A percentile compares a stretch with the other conserved stretches of the same genome.
Evolutionary conservation across 2,113 vertebrate genomes (phyloP).

Genomic region (Pterocles orientalis): DNA sequence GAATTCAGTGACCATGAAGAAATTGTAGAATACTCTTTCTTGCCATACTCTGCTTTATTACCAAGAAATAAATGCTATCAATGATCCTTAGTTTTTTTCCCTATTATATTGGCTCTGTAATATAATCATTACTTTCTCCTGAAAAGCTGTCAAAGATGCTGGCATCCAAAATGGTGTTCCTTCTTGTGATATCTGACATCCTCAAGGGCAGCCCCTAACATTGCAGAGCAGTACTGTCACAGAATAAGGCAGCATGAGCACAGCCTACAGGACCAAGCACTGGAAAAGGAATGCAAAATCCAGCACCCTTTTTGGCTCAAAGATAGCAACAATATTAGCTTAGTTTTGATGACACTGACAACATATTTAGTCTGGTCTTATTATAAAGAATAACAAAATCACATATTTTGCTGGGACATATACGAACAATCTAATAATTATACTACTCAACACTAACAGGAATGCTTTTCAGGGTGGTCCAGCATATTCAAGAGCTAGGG

Average conservation of each 20-base stretch:
- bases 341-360: constrained; percentile 41
- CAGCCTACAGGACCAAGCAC: background rate
- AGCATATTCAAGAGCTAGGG: constrained; percentile 9
- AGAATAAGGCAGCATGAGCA: background rate
- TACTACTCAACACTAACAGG: background rate
- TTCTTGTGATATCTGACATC: background rate
- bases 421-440: constrained; percentile 53
- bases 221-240: background rate
- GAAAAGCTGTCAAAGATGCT: background rate
- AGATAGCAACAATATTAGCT: constrained; percentile 16
- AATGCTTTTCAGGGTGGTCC: constrained; percentile 65
- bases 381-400: constrained; percentile 66
- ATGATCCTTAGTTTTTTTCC: background rate
- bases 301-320: constrained; percentile 10
- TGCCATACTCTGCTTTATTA: background rate
- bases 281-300: background rate
- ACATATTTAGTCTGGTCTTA: constrained; percentile 62
- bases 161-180: background rate
- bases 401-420: constrained; percentile 42
- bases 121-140: background rate
- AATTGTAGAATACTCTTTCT: background rate
- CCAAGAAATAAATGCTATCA: background rate
- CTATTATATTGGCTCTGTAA: background rate
- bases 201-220: background rate
- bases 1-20: background rate